Evolutionary conservation across 1,140 invertebrate genomes (phyloP), one percentile per base, ranked within the genome.

Genomic region (Sminthurinus signatus): DNA sequence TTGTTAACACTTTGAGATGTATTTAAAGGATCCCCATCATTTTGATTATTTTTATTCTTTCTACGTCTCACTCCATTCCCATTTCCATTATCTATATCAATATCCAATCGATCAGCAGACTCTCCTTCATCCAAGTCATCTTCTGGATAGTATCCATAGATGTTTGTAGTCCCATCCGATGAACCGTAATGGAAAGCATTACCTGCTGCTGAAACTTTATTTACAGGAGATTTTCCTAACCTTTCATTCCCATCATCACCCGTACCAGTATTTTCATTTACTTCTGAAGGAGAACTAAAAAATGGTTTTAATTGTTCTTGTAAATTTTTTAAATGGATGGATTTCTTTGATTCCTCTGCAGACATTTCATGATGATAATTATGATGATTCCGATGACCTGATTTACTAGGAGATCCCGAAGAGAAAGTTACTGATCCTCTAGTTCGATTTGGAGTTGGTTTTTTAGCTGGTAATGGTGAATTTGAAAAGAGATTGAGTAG

Each of bases 101-200:
- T 27, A 2, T 44, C 28, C 19, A 63, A 55, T 15, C 51, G 48
- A 54, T 63, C 52, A 28, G 64, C 50, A n/a, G 57, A 42, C 50
- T 62, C 61, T 21, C 62, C 60, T 19, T 23, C 15, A 1, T 64
- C 58, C 1, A 19, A 17, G 19, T 64, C 67, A 27, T 70, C 62
- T 4, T 67, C 68, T 1, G 68, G 64, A 23, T 67, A 70, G 27
- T 64, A 70, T 17, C 68, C 68, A 54, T 63, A 67, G 44, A 62
- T 60, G 28, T 63, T 28, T 10, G 60, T 60, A 0, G 36, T 55
- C 5, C 60, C 64, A 44, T 67, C 65, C 2, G 39, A 27, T 2
- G 58, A 56, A 1, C 36, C 61, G 14, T 52, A 61, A 15, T 55
- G 62, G 50, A 56, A 68, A 32, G 39, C 44, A 42, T 46, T 46